Evolutionary conservation across 1,140 invertebrate genomes (phyloP), one percentile per base, ranked within the genome.

Genomic region (Eufriesea mexicana): DNA sequence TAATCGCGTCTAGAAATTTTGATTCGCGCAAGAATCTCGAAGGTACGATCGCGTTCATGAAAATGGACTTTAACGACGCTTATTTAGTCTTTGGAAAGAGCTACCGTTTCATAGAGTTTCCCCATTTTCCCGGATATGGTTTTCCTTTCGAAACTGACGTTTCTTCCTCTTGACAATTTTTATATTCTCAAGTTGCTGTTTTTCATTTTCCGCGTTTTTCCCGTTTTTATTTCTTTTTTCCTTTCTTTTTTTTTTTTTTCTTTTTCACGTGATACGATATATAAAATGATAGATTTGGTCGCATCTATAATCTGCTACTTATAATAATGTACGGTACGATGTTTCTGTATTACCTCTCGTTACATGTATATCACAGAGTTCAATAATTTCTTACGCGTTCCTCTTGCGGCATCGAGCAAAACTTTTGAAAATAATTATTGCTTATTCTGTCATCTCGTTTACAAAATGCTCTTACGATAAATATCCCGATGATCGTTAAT

Each of bases 331-430:
- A 77, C 62, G 75, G 28, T 72, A 83, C 79, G 71, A 66, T 82
- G 66, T 81, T 84, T 78, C 75, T 83, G 83, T 85, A 68, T 67
- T 76, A 83, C 76, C 76, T 82, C 84, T 89, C 84, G 83, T 89
- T 84, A 83, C 80, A 89, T 83, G 72, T 89, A 89, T 91, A 91
- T 91, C 90, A 91, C 90, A 91, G 90, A 91, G 83, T 85, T 90
- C 72, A 87, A 90, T 85, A 90, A 91, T 90, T 88, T 89, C 72
- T 75, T 72, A 81, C 83, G 75, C 86, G 70, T 70, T 49, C 20
- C 77, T 54, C 68, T 75, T 76, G 68, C 59, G 66, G 51, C 57
- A 64, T 83, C 73, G 75, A 78, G 89, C 75, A 74, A 88, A 86
- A 64, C 59, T 84, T 88, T 83, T 70, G 82, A 90, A 90, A 91